Evolutionary conservation across 2,113 vertebrate species (phyloP).

Genomic region (Colinus virginianus): DNA sequence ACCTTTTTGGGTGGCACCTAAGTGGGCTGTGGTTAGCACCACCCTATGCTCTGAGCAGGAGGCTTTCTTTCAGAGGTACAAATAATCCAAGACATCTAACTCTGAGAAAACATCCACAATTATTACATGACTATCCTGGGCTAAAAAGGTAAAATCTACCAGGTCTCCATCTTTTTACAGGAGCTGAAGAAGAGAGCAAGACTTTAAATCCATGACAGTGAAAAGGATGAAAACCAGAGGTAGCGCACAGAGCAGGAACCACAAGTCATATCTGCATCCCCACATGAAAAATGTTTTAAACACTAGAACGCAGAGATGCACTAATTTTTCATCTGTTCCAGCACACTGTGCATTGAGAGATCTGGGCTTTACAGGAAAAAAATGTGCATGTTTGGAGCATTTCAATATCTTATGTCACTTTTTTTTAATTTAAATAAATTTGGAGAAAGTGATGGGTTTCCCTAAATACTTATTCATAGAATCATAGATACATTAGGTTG

Average conservation of each 20-base stretch:
- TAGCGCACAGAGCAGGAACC: accelerated
- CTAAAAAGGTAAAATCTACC: not conserved
- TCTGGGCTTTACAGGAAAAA: not conserved
- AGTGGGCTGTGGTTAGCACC: accelerated
- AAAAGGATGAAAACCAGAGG: not conserved
- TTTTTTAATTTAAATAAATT: not conserved
- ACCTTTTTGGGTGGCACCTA: not conserved
- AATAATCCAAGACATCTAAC: not conserved
- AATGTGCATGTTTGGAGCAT: accelerated
- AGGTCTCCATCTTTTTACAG: not conserved
- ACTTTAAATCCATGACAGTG: not conserved
- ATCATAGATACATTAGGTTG: too few species aligned
- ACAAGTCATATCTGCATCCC: not conserved
- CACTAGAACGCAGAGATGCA: not conserved
- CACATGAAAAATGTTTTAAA: not conserved
- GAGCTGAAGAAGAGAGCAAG: not conserved
- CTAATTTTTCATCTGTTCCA: not conserved
- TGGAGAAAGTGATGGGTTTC: not conserved
- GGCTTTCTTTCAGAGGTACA: not conserved
- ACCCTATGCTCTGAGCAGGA: not conserved
- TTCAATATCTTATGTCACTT: not conserved
- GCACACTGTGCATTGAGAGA: not conserved
- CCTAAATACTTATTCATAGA: not conserved
- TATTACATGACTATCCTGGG: not conserved
- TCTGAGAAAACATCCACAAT: not conserved